These are phyloP conservation scores for Drosophila orosa DNA, from an alignment of 1,140 invertebrate genomes.

Conservation along the genomic window DNA sequence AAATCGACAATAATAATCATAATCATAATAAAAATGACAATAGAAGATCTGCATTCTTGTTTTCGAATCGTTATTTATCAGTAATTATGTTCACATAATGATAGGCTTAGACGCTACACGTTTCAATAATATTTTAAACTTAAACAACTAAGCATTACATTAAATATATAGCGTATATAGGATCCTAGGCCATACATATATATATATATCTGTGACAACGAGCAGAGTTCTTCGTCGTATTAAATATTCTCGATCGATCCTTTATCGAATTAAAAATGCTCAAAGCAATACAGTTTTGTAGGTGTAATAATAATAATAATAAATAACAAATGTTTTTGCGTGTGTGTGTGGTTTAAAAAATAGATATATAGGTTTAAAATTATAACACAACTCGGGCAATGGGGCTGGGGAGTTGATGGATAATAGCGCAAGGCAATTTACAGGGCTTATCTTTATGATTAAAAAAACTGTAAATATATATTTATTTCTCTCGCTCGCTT, in stretches of 20 bases:
- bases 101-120: constrained; percentile 46
- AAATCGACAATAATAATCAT: constrained; percentile 20
- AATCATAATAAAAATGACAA: constrained; percentile 64
- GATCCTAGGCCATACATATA: constrained; percentile 47
- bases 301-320: constrained; percentile 75
- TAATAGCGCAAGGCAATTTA: constrained; percentile 48
- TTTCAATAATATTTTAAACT: constrained; percentile 65
- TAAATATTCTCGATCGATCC: constrained; percentile 6
- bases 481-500: constrained; percentile 21
- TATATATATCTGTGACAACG: constrained; percentile 4
- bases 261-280: constrained; percentile 63
- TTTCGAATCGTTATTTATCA: constrained; percentile 57
- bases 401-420: constrained; percentile 48
- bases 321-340: constrained; percentile 73
- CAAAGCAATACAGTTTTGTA: constrained; percentile 75
- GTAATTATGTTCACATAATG: constrained; percentile 66
- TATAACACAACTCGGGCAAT: constrained; percentile 67
- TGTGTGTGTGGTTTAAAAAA: constrained; percentile 51
- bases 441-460: constrained; percentile 56
- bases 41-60: constrained; percentile 44
- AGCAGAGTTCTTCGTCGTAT: not conserved
- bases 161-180: constrained; percentile 58
- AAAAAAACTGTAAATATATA: constrained; percentile 70
- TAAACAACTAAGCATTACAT: constrained; percentile 58
- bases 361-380: constrained; percentile 59